Percentiles rank a stretch among this genome's conserved stretches.
phyloP scores from a whole-genome alignment of 2,888 invertebrate genomes.

The Torymus aiolomorphi region DNA sequence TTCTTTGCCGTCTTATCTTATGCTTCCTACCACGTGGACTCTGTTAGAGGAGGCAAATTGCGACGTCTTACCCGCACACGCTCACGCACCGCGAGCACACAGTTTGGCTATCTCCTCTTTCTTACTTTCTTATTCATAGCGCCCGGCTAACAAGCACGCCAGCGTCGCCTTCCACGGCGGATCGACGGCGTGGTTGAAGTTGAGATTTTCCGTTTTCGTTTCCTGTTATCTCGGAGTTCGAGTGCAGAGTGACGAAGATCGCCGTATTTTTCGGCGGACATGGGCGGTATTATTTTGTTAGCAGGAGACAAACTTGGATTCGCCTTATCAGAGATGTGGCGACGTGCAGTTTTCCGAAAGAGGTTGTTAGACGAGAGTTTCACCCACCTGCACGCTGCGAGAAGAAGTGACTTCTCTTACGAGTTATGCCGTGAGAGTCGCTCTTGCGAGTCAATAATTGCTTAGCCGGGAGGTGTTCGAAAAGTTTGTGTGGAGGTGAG shows the following conservation, averaged over 20 bases:
- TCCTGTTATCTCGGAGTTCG: constrained; percentile 32
- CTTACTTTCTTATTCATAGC: constrained; percentile 35
- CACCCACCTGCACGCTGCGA: too few species aligned
- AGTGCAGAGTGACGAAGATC: background rate
- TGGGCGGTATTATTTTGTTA: background rate
- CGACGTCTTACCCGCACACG: too few species aligned
- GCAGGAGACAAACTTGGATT: constrained; percentile 5
- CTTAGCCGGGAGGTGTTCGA: background rate
- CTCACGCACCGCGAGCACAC: background rate
- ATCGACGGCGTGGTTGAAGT: background rate
- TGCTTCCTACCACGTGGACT: background rate
- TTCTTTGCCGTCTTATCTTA: too few species aligned
- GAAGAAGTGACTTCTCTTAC: too few species aligned
- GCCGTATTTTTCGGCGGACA: too few species aligned
- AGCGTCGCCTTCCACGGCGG: background rate
- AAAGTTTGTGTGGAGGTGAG: background rate
- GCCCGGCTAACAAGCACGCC: constrained; percentile 6
- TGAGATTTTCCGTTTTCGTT: constrained; percentile 33
- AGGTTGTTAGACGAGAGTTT: background rate
- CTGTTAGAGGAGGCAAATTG: background rate
- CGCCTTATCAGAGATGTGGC: constrained; percentile 6
- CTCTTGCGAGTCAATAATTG: background rate
- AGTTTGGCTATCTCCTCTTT: background rate
- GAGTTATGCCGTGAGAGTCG: too few species aligned
- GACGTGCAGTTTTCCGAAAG: background rate